Conservation (phyloP, 2,888 invertebrate genomes). For the Iselma pallidipennis region DNA sequence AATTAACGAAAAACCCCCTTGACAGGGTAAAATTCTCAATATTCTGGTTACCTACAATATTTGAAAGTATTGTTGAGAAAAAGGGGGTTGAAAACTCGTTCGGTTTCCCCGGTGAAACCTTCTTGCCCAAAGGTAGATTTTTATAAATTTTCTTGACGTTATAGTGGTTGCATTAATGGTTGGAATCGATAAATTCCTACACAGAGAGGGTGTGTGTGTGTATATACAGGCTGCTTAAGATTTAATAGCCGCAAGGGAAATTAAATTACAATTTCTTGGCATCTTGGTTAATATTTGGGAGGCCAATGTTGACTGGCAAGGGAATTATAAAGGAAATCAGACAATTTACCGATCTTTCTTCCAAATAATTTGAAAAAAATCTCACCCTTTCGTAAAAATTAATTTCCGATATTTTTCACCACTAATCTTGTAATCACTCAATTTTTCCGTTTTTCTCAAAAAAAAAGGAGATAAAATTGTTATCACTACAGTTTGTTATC, state of each 20-base stretch:
- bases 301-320: neutral
- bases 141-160: neutral
- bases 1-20: no score
- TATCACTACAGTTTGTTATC: neutral
- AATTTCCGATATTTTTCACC: no score
- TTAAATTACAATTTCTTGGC: conserved; percentile 10
- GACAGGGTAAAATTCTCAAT: no score
- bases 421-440: no score
- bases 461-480: no score
- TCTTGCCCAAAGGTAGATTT: no score
- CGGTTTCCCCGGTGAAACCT: neutral
- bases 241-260: conserved; percentile 10
- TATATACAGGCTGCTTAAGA: neutral
- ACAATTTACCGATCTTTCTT: neutral
- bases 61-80: no score
- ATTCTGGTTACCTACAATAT: neutral
- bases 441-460: no score
- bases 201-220: no score
- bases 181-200: neutral
- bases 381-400: neutral
- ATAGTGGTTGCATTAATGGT: neutral
- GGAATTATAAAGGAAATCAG: neutral
- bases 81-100: neutral
- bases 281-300: conserved; percentile 8
- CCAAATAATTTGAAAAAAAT: neutral